phyloP scores from a whole-genome alignment of 2,888 invertebrate species.

The Herminia tarsipennalis region DNA sequence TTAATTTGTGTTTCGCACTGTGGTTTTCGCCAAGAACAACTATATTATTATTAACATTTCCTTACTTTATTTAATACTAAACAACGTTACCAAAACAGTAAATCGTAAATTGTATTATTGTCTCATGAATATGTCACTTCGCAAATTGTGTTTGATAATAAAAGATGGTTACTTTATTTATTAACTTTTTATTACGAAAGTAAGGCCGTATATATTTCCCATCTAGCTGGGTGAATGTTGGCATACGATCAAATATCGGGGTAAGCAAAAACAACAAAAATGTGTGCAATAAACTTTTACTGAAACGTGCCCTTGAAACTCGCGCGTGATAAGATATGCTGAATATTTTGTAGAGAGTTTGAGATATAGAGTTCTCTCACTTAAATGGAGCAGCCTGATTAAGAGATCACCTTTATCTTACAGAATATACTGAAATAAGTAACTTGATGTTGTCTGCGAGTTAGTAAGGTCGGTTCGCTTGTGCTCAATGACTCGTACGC shows the following conservation, averaged over 20 bases:
- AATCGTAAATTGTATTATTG: too few species aligned
- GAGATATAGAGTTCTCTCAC: not conserved
- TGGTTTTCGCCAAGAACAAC: too few species aligned
- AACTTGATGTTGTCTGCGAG: too few species aligned
- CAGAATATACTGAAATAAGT: too few species aligned
- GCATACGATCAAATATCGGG: slow-evolving; percentile 48
- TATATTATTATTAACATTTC: too few species aligned
- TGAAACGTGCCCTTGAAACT: slow-evolving; percentile 12
- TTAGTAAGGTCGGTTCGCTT: too few species aligned
- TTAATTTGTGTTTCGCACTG: too few species aligned
- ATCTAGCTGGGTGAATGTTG: slow-evolving; percentile 30
- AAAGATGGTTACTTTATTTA: slow-evolving; percentile 24
- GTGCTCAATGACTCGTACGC: too few species aligned
- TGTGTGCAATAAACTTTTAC: slow-evolving; percentile 36
- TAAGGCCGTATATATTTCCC: slow-evolving; percentile 27
- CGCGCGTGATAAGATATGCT: slow-evolving; percentile 13
- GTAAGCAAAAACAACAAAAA: slow-evolving; percentile 39
- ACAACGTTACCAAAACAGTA: too few species aligned
- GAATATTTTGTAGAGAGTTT: not conserved
- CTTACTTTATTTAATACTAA: too few species aligned
- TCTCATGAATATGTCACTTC: not conserved
- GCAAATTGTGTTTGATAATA: slow-evolving; percentile 1
- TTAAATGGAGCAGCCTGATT: too few species aligned
- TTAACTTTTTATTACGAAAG: slow-evolving; percentile 33
- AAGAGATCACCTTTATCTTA: too few species aligned